Evolutionary conservation across 2,888 invertebrate species (phyloP), one percentile per base, ranked within the genome.

Genomic region (Tineola bisselliella): DNA sequence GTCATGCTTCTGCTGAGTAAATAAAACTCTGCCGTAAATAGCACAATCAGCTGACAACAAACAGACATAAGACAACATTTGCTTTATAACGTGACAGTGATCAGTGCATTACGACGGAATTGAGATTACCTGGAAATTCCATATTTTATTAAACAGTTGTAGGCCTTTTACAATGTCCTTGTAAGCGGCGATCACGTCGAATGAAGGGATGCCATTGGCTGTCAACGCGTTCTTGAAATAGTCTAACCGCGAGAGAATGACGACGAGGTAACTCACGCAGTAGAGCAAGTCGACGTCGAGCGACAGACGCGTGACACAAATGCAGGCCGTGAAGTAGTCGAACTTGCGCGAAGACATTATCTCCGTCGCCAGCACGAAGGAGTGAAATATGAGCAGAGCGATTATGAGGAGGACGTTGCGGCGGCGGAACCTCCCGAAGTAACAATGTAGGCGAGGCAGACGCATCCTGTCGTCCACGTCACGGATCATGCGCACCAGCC

Each of bases 71-170:
- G n/a, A n/a, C n/a, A n/a, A n/a, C n/a, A n/a, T n/a, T n/a, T n/a
- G n/a, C n/a, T n/a, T n/a, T n/a, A n/a, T n/a, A n/a, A n/a, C n/a
- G n/a, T n/a, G n/a, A n/a, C n/a, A n/a, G n/a, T n/a, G n/a, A n/a
- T n/a, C n/a, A n/a, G n/a, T n/a, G n/a, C n/a, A n/a, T n/a, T n/a
- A n/a, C n/a, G n/a, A n/a, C n/a, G n/a, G n/a, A n/a, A n/a, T n/a
- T n/a, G n/a, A n/a, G n/a, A 5, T 18, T 13, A 56, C 56, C 56
- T 56, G 56, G 12, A 56, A 56, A 25, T 25, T 56, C 56, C 56
- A 56, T 10, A 19, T 19, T 8, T 56, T 8, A 12, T 56, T 56
- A 12, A 56, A 10, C 5, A 56, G 25, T 56, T 19, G 13, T 2
- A 56, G 3, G 1, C 25, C 2, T 3, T 10, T 8, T 6, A 56